Percentiles rank a stretch among this genome's conserved stretches.
Conservation (phyloP, 37 sponge, comb jelly and placozoan species). For the Bolinopsis microptera region DNA sequence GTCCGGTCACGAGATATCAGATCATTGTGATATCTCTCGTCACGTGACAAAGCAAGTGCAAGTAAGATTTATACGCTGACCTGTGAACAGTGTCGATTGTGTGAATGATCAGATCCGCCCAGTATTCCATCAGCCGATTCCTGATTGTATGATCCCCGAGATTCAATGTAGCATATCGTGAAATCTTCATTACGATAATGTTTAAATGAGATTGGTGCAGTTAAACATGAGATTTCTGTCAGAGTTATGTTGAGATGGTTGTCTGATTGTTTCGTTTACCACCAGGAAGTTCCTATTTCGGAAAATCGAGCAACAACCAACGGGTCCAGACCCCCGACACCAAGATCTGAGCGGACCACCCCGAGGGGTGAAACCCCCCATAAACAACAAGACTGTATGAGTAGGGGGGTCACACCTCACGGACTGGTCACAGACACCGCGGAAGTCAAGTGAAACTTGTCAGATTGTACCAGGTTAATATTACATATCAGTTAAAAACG, state of each 20-base stretch:
- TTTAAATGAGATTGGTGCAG: no score
- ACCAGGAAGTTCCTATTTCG: neutral
- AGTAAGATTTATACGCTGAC: neutral
- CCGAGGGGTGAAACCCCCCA: slow-evolving; percentile 43
- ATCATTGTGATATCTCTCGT: neutral
- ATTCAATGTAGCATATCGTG: neutral
- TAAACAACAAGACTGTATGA: neutral
- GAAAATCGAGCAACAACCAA: neutral
- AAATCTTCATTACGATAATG: no score
- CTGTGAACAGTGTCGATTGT: neutral
- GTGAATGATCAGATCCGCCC: neutral
- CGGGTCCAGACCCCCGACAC: slow-evolving; percentile 20
- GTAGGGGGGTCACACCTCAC: slow-evolving; percentile 12
- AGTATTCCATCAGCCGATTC: neutral
- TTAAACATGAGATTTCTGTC: no score
- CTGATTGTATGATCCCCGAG: neutral
- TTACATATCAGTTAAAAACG: neutral
- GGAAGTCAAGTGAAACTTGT: neutral
- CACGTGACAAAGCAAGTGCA: neutral
- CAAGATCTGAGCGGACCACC: neutral
- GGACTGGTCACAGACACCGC: slow-evolving; percentile 35
- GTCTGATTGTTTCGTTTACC: neutral
- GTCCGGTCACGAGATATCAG: no score
- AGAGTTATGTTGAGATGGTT: neutral
- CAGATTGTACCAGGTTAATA: neutral